Conservation (phyloP, 2,797 vertebrate species). For the Pogoniulus pusillus region DNA sequence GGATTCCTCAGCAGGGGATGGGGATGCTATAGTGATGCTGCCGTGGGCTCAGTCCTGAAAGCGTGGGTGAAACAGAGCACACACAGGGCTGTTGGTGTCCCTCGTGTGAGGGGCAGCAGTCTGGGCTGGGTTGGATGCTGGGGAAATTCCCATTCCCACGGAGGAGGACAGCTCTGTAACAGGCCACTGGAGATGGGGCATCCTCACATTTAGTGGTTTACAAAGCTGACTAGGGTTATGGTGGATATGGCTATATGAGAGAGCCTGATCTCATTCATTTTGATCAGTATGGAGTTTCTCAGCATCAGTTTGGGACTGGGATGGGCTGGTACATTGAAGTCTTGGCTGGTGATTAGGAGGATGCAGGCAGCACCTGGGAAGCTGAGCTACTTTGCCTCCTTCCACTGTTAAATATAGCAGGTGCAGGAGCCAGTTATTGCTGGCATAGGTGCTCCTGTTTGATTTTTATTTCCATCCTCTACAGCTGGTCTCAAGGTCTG, state of each 20-base stretch:
- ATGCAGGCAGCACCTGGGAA: not conserved
- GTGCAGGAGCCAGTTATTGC: not conserved
- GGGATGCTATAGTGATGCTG: not conserved
- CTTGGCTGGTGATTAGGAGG: not conserved
- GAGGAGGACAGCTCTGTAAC: not conserved
- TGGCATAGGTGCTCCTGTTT: not conserved
- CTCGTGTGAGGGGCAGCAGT: not conserved
- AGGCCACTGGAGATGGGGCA: not conserved
- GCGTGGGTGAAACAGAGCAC: fast-evolving
- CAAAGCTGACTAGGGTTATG: not conserved
- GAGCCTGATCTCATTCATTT: not conserved
- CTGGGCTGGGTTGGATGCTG: fast-evolving
- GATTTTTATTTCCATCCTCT: not conserved
- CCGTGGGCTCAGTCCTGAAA: not conserved
- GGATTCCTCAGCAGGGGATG: not conserved
- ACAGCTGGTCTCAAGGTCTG: not conserved
- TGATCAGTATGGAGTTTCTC: not conserved
- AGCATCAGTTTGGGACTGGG: not conserved
- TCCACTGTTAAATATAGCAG: fast-evolving
- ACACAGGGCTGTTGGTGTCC: not conserved
- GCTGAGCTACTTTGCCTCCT: not conserved
- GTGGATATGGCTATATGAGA: not conserved
- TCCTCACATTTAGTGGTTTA: not conserved
- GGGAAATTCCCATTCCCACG: not conserved
- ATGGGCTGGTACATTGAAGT: not conserved